Conservation (phyloP, 2,797 vertebrate genomes). For the Triplophysa yarkandensis region DNA sequence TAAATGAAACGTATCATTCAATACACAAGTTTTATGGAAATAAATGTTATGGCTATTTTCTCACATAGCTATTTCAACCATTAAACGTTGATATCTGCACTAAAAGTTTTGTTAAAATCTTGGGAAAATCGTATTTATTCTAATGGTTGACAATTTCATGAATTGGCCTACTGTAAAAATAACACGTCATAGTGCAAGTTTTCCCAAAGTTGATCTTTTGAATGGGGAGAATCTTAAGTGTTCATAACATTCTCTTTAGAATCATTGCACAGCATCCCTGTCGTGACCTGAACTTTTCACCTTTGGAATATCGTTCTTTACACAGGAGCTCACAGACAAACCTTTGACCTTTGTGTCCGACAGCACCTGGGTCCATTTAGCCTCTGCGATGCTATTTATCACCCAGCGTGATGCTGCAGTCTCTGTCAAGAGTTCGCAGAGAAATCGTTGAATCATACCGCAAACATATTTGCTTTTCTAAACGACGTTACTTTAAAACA, state of each 20-base stretch:
- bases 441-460: not conserved
- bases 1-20: too few relatives aligned
- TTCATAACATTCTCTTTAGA: constrained; percentile 29
- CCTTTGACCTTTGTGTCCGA: constrained; percentile 59
- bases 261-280: constrained; percentile 47
- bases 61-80: too few relatives aligned
- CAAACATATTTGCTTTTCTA: not conserved
- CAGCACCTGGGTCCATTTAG: constrained; percentile 47
- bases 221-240: constrained; percentile 40
- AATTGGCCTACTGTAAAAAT: too few relatives aligned
- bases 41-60: too few relatives aligned
- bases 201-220: constrained; percentile 45
- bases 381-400: constrained; percentile 27
- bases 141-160: too few relatives aligned
- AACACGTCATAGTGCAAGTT: constrained; percentile 20
- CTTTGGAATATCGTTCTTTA: constrained; percentile 39
- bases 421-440: constrained; percentile 5
- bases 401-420: constrained; percentile 8
- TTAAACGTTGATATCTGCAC: too few relatives aligned
- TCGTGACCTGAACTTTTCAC: constrained; percentile 61
- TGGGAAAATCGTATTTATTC: too few relatives aligned
- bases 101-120: too few relatives aligned
- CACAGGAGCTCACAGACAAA: constrained; percentile 57
- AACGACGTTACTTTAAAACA: not conserved
- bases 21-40: too few relatives aligned